Base-by-base conservation (phyloP, 1,140 invertebrate species). In the Dryas iulia region DNA sequence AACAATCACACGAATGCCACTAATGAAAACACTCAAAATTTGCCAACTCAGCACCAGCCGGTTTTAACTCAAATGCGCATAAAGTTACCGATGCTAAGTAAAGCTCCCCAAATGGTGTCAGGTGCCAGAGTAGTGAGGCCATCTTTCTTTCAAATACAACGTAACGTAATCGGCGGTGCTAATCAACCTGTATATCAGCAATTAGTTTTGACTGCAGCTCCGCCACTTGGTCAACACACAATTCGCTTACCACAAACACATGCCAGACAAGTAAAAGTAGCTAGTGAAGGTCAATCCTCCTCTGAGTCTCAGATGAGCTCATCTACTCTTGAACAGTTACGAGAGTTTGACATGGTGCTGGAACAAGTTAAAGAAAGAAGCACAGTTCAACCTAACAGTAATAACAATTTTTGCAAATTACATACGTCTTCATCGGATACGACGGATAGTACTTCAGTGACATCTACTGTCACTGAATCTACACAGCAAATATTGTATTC, bases 261-360 rank as follows among this genome's bases (percentile, higher is more conserved):
- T 67, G 58, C 78, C 35, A 76, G 79, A 65, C 79, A 77, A 68
- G 63, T 84, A 31, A 90, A 90, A 80, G 73, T 82, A n/a, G 62
- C 85, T 35, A 60, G 69, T 26, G 83, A 89, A 61, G 89, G 68
- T 69, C 81, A 87, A 64, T 74, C 86, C 0, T 81, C 87, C 59
- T 68, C 90, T 4, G 87, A 92, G 76, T 87, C 92, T n/a, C 88
- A 92, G 71, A 82, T 92, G 81, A 92, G 92, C 60, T 85, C 92
- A 23, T 93, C 94, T 7, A 96, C 96, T 8, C 82, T 96, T 23
- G 96, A 97, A 82, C 96, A 96, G 76, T 79, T 97, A 5, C 90
- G 96, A 31, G 96, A 97, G 84, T 97, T 97, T 78, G 96, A 97
- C 82, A 96, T 95, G 85, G 96, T 97, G 0, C 89, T 96, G 47